phyloP scores from a whole-genome alignment of 2,797 vertebrate species.

The Leontocebus nigricollis region DNA sequence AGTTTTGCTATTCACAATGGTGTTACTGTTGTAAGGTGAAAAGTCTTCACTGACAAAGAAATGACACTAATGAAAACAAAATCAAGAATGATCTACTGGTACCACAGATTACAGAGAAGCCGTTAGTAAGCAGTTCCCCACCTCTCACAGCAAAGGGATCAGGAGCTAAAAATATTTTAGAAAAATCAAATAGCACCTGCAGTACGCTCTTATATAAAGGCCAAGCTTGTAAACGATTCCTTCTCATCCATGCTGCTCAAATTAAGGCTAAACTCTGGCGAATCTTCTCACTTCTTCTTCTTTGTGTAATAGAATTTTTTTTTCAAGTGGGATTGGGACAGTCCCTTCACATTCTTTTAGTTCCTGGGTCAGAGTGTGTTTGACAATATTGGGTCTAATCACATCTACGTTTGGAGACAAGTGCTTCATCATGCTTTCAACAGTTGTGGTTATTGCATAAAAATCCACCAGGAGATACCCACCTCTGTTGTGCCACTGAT shows the following conservation, averaged over 20 bases:
- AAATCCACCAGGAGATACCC: constrained; percentile 93
- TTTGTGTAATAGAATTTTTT: constrained; percentile 76
- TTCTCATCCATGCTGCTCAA: not conserved
- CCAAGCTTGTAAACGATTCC: not conserved
- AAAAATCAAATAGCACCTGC: not conserved
- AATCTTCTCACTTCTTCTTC: constrained; percentile 67
- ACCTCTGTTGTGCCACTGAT: constrained; percentile 87
- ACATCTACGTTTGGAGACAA: constrained; percentile 93
- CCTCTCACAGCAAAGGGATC: not conserved
- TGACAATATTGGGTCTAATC: constrained; percentile 90
- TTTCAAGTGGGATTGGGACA: constrained; percentile 69
- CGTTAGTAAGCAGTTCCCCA: not conserved
- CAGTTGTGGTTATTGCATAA: constrained; percentile 86
- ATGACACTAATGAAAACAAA: not conserved
- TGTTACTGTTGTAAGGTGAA: not conserved
- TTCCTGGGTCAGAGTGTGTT: constrained; percentile 78
- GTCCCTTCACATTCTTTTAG: constrained; percentile 82
- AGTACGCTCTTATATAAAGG: not conserved
- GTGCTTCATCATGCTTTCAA: constrained; percentile 88
- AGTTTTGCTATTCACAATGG: not conserved
- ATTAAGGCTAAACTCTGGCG: not conserved
- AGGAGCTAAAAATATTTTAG: not conserved
- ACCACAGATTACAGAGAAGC: not conserved
- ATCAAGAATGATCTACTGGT: not conserved
- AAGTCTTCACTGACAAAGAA: not conserved